Evolutionary conservation across 1,140 invertebrate species (phyloP), one percentile per base, ranked within the genome.

Genomic region (Macrosteles quadrilineatus): DNA sequence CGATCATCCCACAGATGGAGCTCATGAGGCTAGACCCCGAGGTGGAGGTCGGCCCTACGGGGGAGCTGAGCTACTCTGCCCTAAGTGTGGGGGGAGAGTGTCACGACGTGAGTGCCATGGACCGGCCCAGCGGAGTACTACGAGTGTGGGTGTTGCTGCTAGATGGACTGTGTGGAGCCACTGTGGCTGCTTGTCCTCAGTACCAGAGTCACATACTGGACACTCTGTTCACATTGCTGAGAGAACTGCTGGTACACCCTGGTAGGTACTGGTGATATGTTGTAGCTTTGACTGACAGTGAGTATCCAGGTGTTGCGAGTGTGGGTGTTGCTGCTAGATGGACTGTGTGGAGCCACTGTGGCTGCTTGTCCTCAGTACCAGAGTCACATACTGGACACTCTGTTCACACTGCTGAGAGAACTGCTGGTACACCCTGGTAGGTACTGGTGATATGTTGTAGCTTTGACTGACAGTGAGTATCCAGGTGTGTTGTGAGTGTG

Each of bases 111-210:
- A 40, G 32, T 19, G 23, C 25, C 1, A 2, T 96, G 78, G 94
- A 96, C 77, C 90, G 88, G 73, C 87, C 88, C 0, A 93, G 91
- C 76, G 92, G 93, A 0, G 91, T 96, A 63, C 81, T 97, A 0
- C 91, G 94, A 77, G 93, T 98, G 0, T 97, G 93, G 93, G 96
- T 92, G 77, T 84, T 95, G 36, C 79, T 97, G 0, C 84, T 97
- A n/a, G 95, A 97, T 81, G 95, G 94, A 0, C 79, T 97, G 19
- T 90, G 92, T 6, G 91, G 91, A 32, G 90, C 93, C 3, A 87
- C 91, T 2, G 91, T 91, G 69, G 87, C 90, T 19, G 93, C 92
- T 74, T 89, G 92, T 0, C 88, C 88, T 74, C 89, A 88, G 67
- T 94, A 94, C 79, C 95, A 97, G 81, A 90, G 92, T 1, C 90